A percentile compares a stretch with the other conserved stretches of the same genome.
phyloP scores from a whole-genome alignment of 2,113 vertebrate genomes.

The Grus americana region DNA sequence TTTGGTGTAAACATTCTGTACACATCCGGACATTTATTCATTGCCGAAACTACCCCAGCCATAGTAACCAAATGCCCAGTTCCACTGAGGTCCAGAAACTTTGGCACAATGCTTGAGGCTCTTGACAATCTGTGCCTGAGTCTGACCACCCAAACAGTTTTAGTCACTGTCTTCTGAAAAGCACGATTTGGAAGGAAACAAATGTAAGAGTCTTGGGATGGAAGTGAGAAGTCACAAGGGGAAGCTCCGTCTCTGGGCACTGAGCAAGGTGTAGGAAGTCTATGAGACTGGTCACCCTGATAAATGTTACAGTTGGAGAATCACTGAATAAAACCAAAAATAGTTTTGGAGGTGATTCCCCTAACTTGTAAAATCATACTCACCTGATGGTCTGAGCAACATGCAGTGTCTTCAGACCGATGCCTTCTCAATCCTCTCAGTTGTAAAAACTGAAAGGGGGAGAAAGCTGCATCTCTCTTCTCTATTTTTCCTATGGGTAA shows the following conservation, averaged over 20 bases:
- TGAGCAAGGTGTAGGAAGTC: background rate
- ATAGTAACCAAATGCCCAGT: fast-evolving
- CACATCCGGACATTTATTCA: background rate
- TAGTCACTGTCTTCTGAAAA: background rate
- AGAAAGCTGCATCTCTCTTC: background rate
- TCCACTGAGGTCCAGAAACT: background rate
- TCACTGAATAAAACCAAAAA: background rate
- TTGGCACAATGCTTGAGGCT: background rate
- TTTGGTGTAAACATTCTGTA: background rate
- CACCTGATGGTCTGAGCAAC: background rate
- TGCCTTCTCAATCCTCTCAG: background rate
- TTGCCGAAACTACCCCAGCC: background rate
- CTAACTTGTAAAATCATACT: background rate
- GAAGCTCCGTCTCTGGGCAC: background rate
- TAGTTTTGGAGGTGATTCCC: background rate
- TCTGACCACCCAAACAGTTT: background rate
- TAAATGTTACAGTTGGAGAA: background rate
- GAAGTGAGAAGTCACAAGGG: background rate
- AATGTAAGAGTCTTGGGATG: background rate
- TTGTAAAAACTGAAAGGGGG: background rate
- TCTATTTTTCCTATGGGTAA: background rate
- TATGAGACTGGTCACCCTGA: background rate
- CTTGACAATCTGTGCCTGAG: background rate
- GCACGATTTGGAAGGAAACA: background rate
- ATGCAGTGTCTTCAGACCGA: background rate